Conservation (phyloP, 1,140 invertebrate genomes). For the Prorops nasuta region DNA sequence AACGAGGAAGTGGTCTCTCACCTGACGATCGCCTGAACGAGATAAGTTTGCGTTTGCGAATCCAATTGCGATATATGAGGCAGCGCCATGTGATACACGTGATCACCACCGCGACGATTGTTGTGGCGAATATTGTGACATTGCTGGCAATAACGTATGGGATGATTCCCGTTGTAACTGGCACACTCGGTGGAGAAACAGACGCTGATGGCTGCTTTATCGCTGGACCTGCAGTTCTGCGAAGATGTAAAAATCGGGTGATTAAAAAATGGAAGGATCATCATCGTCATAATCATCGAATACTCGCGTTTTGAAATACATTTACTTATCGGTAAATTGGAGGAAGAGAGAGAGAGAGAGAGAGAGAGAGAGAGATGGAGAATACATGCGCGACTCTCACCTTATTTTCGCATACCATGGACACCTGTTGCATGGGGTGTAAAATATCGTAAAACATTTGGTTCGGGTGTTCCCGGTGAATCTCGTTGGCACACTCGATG, state of each 20-base stretch:
- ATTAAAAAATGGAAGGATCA: too few relatives aligned
- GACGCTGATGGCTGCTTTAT: conserved; percentile 92
- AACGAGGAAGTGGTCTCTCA: too few relatives aligned
- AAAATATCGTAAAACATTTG: conserved; percentile 89
- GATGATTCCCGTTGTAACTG: conserved; percentile 92
- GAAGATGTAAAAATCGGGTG: too few relatives aligned
- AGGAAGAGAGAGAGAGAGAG: too few relatives aligned
- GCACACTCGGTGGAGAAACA: conserved; percentile 97
- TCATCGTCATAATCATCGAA: too few relatives aligned
- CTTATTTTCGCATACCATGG: conserved; percentile 96
- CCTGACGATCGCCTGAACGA: conserved; percentile 96
- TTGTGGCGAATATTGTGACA: conserved; percentile 89
- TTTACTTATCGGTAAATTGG: too few relatives aligned
- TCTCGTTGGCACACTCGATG: conserved; percentile 93
- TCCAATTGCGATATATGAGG: conserved; percentile 85
- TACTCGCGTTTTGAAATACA: too few relatives aligned
- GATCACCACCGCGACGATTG: conserved; percentile 79
- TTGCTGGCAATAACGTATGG: conserved; percentile 90
- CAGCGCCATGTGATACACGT: conserved; percentile 85
- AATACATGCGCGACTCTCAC: too few relatives aligned
- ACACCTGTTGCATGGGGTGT: conserved; percentile 92
- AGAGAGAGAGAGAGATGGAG: too few relatives aligned
- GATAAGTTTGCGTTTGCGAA: conserved; percentile 86
- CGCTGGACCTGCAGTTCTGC: conserved; percentile 87
- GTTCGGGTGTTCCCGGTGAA: conserved; percentile 78